These are phyloP conservation scores for Drosophila birchii DNA, from an alignment of 2,888 invertebrate genomes.

Conservation along the genomic window DNA sequence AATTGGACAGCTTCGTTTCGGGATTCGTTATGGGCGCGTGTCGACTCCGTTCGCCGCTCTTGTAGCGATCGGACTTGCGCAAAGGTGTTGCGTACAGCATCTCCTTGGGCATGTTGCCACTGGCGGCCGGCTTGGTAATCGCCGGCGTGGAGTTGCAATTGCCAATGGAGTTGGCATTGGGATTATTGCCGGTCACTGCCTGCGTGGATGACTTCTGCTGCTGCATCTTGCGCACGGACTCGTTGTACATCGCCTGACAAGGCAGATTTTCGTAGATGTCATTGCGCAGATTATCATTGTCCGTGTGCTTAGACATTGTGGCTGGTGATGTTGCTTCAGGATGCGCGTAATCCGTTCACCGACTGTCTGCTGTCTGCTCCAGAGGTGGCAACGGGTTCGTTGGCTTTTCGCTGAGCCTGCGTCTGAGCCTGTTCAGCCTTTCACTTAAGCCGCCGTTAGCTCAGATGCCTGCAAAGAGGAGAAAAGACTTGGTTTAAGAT, in stretches of 20 bases:
- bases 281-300: slow-evolving; percentile 85
- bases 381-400: slow-evolving; percentile 33
- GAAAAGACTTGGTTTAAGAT: slow-evolving; percentile 20
- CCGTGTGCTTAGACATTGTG: slow-evolving; percentile 84
- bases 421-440: slow-evolving; percentile 27
- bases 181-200: slow-evolving; percentile 36
- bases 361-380: slow-evolving; percentile 32
- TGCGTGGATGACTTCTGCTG: slow-evolving; percentile 74
- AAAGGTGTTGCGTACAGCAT: slow-evolving; percentile 84
- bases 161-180: slow-evolving; percentile 70
- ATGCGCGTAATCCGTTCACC: slow-evolving; percentile 49
- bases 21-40: slow-evolving; percentile 37
- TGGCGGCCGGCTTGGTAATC: slow-evolving; percentile 45
- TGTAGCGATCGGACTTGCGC: slow-evolving; percentile 84
- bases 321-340: slow-evolving; percentile 25
- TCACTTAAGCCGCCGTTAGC: slow-evolving; percentile 35
- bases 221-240: slow-evolving; percentile 84
- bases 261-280: slow-evolving; percentile 85
- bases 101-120: slow-evolving; percentile 81
- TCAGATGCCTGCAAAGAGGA: slow-evolving; percentile 51
- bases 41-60: slow-evolving; percentile 82
- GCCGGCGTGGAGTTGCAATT: slow-evolving; percentile 55
- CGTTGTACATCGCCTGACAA: slow-evolving; percentile 85
- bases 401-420: slow-evolving; percentile 27
- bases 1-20: slow-evolving; percentile 81